Evolutionary conservation across 2,888 invertebrate species (phyloP).

Genomic region (Drosophila phalerata): DNA sequence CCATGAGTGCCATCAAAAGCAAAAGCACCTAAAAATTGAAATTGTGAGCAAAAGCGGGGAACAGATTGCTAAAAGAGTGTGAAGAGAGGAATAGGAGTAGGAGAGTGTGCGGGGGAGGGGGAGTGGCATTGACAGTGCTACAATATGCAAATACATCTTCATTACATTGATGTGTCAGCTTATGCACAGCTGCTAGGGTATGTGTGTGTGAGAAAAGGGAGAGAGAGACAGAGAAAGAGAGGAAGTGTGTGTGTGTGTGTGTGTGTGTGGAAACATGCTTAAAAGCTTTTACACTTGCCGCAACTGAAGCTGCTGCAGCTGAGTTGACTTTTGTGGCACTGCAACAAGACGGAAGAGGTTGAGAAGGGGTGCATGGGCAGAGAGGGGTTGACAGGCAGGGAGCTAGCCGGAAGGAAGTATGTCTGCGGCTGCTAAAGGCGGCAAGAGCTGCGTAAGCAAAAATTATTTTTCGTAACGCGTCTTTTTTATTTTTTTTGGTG

Average conservation of each 20-base stretch:
- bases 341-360: slow-evolving; percentile 28
- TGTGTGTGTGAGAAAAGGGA: slow-evolving; percentile 19
- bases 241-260: background rate
- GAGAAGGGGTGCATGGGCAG: background rate
- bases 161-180: slow-evolving; percentile 80
- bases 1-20: slow-evolving; percentile 66
- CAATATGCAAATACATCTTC: slow-evolving; percentile 81
- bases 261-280: slow-evolving; percentile 65
- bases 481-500: slow-evolving; percentile 22
- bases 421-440: slow-evolving; percentile 65
- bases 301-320: slow-evolving; percentile 59
- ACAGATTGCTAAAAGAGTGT: background rate
- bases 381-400: background rate
- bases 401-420: slow-evolving; percentile 51
- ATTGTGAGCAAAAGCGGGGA: slow-evolving; percentile 5
- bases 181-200: slow-evolving; percentile 63
- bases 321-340: slow-evolving; percentile 68
- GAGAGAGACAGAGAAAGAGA: slow-evolving; percentile 11
- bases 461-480: slow-evolving; percentile 34
- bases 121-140: slow-evolving; percentile 68
- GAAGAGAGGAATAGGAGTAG: background rate
- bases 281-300: slow-evolving; percentile 78
- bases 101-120: background rate
- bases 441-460: slow-evolving; percentile 68
- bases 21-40: slow-evolving; percentile 62